Evolutionary conservation across 2,888 invertebrate species (phyloP), one percentile per base, ranked within the genome.

Genomic region (Drosophila gaucha): DNA sequence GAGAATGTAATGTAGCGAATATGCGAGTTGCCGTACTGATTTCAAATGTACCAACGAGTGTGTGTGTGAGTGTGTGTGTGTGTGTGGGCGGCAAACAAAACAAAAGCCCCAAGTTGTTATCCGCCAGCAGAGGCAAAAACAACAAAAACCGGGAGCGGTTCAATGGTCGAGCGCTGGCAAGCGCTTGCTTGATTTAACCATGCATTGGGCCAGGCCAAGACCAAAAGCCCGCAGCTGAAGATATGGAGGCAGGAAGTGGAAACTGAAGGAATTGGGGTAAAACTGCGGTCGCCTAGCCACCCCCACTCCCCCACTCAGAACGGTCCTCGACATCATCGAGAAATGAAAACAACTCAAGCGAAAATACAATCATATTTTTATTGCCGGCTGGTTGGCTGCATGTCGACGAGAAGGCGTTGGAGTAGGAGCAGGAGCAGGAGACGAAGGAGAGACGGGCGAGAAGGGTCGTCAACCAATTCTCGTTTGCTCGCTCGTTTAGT

Each of bases 301-400:
- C 30, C 28, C 30, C 8, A 0, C 46, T 0, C 20, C 20, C 12
- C 16, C 44, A 2, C 28, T n/a, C 41, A 60, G 62, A 35, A 47
- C 60, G 65, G 68, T 86, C 60, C 80, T 67, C 82, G 84, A 87
- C 82, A 87, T 88, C 88, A 82, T 86, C 82, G 82, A 82, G 89
- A 86, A 89, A 80, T 86, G 84, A 86, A 90, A 90, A 78, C 87
- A 89, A 89, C 88, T 90, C 90, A 90, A 82, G 90, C 84, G 90
- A 87, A 90, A 90, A 90, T 85, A 89, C 86, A 90, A 90, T 90
- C 90, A 90, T 90, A 90, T 89, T 90, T 90, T 90, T 87, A 89
- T 89, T 90, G 80, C 80, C 83, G 85, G 78, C 86, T 88, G 88
- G 88, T 80, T 86, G 80, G 78, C 86, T 86, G 83, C 86, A 82